A percentile compares a stretch with the other conserved stretches of the same genome.
phyloP scores from a whole-genome alignment of 1,140 invertebrate genomes.

The Achatina immaculata region DNA sequence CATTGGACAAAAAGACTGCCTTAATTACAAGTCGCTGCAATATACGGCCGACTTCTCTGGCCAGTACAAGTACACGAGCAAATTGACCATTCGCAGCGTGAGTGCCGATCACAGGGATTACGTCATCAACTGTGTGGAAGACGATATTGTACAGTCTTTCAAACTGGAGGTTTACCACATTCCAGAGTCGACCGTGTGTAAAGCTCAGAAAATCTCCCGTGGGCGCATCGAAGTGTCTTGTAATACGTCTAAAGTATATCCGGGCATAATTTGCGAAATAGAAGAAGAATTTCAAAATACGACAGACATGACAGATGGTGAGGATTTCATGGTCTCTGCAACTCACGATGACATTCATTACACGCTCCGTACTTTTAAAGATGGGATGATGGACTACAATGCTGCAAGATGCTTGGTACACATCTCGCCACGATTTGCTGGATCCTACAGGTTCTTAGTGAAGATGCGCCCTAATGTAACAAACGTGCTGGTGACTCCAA shows the following conservation, averaged over 20 bases:
- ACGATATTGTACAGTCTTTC: not conserved
- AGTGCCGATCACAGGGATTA: not conserved
- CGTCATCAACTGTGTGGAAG: not conserved
- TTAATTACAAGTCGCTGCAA: not conserved
- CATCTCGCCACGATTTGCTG: not conserved
- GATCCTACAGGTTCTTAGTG: not conserved
- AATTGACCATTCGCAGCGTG: not conserved
- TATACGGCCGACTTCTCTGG: not conserved
- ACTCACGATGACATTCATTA: not conserved
- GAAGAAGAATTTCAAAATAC: not conserved
- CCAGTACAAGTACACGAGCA: not conserved
- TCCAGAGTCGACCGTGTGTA: not conserved
- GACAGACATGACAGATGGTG: not conserved
- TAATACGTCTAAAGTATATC: not conserved
- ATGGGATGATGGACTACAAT: not conserved
- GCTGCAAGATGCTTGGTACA: not conserved
- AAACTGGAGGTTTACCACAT: not conserved
- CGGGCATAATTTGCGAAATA: not conserved
- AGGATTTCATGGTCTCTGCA: not conserved
- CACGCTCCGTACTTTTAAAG: not conserved
- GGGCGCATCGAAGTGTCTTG: not conserved
- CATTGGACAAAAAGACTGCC: not conserved
- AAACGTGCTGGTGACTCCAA: not conserved
- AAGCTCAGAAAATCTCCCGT: not conserved
- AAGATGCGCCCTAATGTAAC: not conserved